phyloP scores from a whole-genome alignment of 2,797 vertebrate species.

The Threskiornis aethiopicus region DNA sequence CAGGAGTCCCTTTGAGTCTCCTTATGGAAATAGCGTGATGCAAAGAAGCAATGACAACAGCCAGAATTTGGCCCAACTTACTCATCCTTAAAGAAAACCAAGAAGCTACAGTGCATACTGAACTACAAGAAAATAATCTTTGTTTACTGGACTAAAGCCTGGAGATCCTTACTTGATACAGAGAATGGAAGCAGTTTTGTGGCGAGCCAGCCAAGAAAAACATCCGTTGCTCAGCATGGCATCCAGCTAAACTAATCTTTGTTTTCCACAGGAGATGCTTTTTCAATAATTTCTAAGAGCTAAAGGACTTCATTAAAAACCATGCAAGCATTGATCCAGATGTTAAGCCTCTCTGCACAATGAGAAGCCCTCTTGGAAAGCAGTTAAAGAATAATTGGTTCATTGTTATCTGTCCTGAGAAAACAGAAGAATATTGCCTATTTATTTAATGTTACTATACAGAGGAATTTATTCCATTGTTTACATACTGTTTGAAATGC shows the following conservation, averaged over 20 bases:
- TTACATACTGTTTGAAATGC: not conserved
- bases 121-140: not conserved
- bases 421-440: not conserved
- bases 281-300: slow-evolving; percentile 34
- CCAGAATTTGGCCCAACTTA: not conserved
- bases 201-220: slow-evolving; percentile 25
- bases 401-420: not conserved
- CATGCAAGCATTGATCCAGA: slow-evolving; percentile 42
- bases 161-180: not conserved
- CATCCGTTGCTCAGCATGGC: slow-evolving; percentile 13
- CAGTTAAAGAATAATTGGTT: slow-evolving; percentile 21
- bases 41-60: not conserved
- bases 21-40: not conserved
- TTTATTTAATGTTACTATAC: not conserved
- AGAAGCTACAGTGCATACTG: not conserved
- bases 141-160: slow-evolving; percentile 24
- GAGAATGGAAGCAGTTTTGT: not conserved
- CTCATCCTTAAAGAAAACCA: not conserved
- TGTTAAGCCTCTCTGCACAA: slow-evolving; percentile 33
- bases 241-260: slow-evolving; percentile 40
- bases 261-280: slow-evolving; percentile 41
- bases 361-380: not conserved
- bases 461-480: not conserved
- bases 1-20: not conserved
- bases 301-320: slow-evolving; percentile 55